phyloP scores from a whole-genome alignment of 1,140 invertebrate genomes.

The Oreohelix idahoensis region DNA sequence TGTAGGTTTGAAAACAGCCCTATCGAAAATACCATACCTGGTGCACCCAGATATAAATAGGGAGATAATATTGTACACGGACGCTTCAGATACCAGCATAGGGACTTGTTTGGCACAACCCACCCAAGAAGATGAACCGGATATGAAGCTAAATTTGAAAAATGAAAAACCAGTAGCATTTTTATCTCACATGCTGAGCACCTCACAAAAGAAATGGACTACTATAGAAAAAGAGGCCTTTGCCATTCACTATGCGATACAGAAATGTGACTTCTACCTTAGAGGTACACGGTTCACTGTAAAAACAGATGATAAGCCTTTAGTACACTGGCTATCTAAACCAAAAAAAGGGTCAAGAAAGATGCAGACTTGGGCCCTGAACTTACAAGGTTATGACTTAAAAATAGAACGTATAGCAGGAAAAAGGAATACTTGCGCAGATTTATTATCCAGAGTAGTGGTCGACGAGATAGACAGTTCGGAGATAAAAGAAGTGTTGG shows the following conservation, averaged over 20 bases:
- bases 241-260: slow-evolving; percentile 53
- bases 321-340: slow-evolving; percentile 48
- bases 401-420: slow-evolving; percentile 46
- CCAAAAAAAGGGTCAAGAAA: no score
- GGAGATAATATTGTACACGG: slow-evolving; percentile 47
- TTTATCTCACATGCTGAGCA: slow-evolving; percentile 48
- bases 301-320: slow-evolving; percentile 51
- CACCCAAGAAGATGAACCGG: neutral
- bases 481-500: no score
- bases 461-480: no score
- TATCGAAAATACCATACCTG: slow-evolving; percentile 43
- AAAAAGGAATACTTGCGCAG: slow-evolving; percentile 43
- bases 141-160: neutral
- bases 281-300: slow-evolving; percentile 50
- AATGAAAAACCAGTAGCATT: slow-evolving; percentile 49
- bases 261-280: slow-evolving; percentile 58
- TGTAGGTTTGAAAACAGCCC: slow-evolving; percentile 50
- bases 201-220: slow-evolving; percentile 44
- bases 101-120: slow-evolving; percentile 44
- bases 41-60: slow-evolving; percentile 42
- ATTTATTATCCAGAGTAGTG: slow-evolving; percentile 47
- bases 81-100: slow-evolving; percentile 42
- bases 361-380: slow-evolving; percentile 48
- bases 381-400: slow-evolving; percentile 46
- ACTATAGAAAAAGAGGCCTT: slow-evolving; percentile 54